phyloP scores from a whole-genome alignment of 92 coral and sea anemone species.

The Paragorgia papillata region DNA sequence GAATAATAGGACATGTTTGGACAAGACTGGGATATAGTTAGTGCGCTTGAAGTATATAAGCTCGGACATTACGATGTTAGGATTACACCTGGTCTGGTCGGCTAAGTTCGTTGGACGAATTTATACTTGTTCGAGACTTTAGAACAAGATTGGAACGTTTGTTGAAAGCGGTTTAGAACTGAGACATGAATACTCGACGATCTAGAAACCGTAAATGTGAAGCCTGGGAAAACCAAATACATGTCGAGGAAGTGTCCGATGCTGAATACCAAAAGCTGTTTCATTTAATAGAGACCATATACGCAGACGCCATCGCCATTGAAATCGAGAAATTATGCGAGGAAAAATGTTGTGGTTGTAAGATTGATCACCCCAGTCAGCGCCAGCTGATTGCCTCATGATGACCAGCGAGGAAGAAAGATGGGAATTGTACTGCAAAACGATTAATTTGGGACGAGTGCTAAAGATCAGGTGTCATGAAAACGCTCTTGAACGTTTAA shows the following conservation, averaged over 20 bases:
- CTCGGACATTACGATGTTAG: too few species aligned
- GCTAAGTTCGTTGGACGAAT: too few species aligned
- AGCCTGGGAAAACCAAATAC: background rate
- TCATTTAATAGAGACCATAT: background rate
- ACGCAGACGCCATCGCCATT: background rate
- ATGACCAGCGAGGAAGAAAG: background rate
- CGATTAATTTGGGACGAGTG: background rate
- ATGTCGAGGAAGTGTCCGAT: background rate
- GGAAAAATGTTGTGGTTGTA: background rate
- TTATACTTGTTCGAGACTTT: too few species aligned
- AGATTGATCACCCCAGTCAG: slow-evolving; percentile 8
- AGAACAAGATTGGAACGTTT: too few species aligned
- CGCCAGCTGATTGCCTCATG: slow-evolving; percentile 12
- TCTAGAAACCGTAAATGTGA: background rate
- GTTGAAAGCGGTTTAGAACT: too few species aligned
- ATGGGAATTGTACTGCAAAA: background rate
- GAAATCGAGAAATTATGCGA: background rate
- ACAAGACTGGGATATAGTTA: too few species aligned
- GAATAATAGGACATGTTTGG: too few species aligned
- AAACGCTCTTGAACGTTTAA: slow-evolving; percentile 1
- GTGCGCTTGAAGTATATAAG: too few species aligned
- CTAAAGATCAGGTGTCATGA: background rate
- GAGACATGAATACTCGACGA: too few species aligned
- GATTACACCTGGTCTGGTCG: too few species aligned
- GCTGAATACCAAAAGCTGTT: background rate